Evolutionary conservation across 2,888 invertebrate species (phyloP).

Genomic region (Blomia tropicalis): DNA sequence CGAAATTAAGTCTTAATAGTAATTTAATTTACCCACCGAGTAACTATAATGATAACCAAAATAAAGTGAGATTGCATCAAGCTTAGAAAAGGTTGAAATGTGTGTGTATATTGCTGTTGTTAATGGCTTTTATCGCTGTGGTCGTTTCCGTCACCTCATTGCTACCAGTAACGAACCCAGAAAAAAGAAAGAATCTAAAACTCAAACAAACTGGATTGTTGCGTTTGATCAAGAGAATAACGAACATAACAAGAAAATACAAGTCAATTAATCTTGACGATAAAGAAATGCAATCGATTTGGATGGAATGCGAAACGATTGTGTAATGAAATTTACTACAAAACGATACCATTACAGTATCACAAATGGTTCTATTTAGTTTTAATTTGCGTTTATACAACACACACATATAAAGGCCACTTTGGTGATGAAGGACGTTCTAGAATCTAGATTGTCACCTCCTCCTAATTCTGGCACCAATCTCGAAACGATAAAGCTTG

Average conservation of each 20-base stretch:
- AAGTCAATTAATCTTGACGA: background rate
- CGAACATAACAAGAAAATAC: too few species aligned
- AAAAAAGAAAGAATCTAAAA: too few species aligned
- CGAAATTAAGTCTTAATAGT: slow-evolving; percentile 12
- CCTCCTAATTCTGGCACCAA: too few species aligned
- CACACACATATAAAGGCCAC: too few species aligned
- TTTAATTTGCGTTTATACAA: background rate
- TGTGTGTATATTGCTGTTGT: background rate
- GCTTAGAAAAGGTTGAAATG: background rate
- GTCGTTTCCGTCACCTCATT: background rate
- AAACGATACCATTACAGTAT: background rate
- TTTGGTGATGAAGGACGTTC: too few species aligned
- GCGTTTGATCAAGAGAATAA: too few species aligned
- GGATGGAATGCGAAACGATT: background rate
- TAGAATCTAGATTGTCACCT: too few species aligned
- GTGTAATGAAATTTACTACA: too few species aligned
- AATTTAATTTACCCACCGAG: background rate
- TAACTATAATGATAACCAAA: background rate
- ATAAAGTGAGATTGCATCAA: background rate
- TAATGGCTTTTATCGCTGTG: slow-evolving; percentile 6
- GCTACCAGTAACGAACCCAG: too few species aligned
- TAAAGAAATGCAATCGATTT: background rate
- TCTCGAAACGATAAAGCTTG: too few species aligned
- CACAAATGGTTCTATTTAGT: background rate
- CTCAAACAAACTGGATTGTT: background rate